Evolutionary conservation across 2,888 invertebrate species (phyloP), one percentile per base, ranked within the genome.

Genomic region (Trilocha varians): DNA sequence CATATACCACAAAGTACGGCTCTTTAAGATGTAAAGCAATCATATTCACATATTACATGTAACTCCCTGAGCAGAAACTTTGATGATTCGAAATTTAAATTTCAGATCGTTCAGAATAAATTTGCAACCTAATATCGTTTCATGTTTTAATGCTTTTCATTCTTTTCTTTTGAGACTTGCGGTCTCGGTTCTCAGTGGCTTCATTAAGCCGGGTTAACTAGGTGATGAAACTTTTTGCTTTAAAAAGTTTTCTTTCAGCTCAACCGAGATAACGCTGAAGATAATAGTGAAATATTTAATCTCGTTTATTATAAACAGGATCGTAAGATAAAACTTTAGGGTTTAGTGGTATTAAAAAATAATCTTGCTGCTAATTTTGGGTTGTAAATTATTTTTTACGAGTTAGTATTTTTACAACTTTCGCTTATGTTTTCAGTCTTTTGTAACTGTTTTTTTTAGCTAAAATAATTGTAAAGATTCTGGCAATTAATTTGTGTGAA

Each of bases 81-180:
- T 80, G 78, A 78, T 77, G 74, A 78, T 65, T 65, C 63, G 69
- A 44, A 61, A 80, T 80, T 78, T 80, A 78, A 79, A 80, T 76
- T 79, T 78, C 70, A 79, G 70, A 79, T 78, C 69, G 59, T 55
- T 63, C 54, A 46, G 78, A 76, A 80, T 80, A 79, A 72, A 79
- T 80, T 80, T 78, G 70, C 77, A 77, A 72, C 51, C 62, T 68
- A 69, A 71, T 73, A 70, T 61, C 65, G 59, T 62, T 70, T 67
- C 61, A 49, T 67, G 62, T 65, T 65, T 60, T 62, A 69, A 63
- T 62, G 55, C 59, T 59, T 57, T 53, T 59, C 34, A 18, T 40
- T 38, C 32, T 37, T 25, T 35, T 42, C 34, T 60, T 60, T 25
- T 36, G 15, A 49, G 16, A 25, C 36, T 32, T 9, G 17, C 15